Conservation (phyloP, 2,113 vertebrate species). For the Rhinichthys klamathensis region DNA sequence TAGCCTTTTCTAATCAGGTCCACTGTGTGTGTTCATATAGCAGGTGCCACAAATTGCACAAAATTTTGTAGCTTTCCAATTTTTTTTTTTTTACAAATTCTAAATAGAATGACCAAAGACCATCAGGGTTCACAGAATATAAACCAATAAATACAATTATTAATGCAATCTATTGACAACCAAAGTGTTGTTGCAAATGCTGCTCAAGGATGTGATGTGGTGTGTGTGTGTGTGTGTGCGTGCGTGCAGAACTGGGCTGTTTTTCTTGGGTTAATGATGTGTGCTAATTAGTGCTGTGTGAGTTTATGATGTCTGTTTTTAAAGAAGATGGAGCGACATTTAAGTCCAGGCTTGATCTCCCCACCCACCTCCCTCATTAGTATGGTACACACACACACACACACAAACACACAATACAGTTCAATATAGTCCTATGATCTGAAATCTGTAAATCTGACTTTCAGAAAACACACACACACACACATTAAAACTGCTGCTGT, state of each 20-base stretch:
- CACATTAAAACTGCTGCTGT: neutral
- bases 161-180: neutral
- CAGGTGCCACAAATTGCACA: too few species aligned
- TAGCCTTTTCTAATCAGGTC: too few species aligned
- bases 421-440: slow-evolving; percentile 10
- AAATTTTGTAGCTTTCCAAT: neutral
- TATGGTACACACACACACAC: slow-evolving; percentile 67
- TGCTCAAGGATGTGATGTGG: neutral
- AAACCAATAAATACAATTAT: neutral
- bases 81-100: neutral
- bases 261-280: slow-evolving; percentile 47
- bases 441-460: slow-evolving; percentile 17
- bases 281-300: slow-evolving; percentile 47
- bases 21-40: neutral
- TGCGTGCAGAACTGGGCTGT: neutral
- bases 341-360: slow-evolving; percentile 67
- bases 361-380: slow-evolving; percentile 74
- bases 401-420: neutral
- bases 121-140: neutral
- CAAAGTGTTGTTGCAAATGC: neutral
- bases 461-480: slow-evolving; percentile 4
- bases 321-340: slow-evolving; percentile 47
- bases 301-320: slow-evolving; percentile 39
- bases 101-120: neutral
- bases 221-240: neutral